Evolutionary conservation across 2,797 vertebrate genomes (phyloP).

Genomic region (Clarias fuscus): DNA sequence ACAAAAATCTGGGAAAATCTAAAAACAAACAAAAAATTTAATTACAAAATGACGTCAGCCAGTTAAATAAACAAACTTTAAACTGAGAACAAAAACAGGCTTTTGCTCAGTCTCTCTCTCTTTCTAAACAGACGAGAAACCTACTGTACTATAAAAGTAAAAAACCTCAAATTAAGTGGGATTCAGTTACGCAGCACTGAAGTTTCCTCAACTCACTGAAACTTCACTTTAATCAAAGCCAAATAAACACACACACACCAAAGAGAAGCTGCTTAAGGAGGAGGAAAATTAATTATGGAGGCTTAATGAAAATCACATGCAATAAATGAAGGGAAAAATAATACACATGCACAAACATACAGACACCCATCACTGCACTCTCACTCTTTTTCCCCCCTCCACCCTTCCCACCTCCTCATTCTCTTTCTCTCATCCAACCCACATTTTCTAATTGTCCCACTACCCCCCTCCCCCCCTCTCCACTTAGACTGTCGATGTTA

Average conservation of each 20-base stretch:
- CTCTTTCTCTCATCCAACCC: not conserved
- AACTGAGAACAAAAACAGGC: too few species aligned
- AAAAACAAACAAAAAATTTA: too few species aligned
- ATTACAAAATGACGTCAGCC: too few species aligned
- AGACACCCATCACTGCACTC: conserved; percentile 2
- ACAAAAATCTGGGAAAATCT: too few species aligned
- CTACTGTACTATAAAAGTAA: not conserved
- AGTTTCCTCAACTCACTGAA: conserved; percentile 58
- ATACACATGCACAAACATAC: not conserved
- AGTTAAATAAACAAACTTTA: too few species aligned
- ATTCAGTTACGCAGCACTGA: conserved; percentile 33
- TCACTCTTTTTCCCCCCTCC: not conserved
- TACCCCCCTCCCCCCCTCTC: conserved; percentile 14
- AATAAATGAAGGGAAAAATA: conserved; percentile 53
- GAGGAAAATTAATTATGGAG: conserved; percentile 62
- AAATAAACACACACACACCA: conserved; percentile 48
- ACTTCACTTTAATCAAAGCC: conserved; percentile 62
- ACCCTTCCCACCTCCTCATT: not conserved
- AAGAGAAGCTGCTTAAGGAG: conserved; percentile 52
- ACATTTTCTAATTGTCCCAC: conserved; percentile 3
- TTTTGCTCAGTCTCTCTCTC: too few species aligned
- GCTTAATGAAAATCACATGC: conserved; percentile 68
- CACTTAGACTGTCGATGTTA: conserved; percentile 40
- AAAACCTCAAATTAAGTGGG: not conserved
- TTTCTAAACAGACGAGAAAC: not conserved